Base-by-base conservation (phyloP, 2,113 vertebrate genomes). In the Corythornis vintsioides region DNA sequence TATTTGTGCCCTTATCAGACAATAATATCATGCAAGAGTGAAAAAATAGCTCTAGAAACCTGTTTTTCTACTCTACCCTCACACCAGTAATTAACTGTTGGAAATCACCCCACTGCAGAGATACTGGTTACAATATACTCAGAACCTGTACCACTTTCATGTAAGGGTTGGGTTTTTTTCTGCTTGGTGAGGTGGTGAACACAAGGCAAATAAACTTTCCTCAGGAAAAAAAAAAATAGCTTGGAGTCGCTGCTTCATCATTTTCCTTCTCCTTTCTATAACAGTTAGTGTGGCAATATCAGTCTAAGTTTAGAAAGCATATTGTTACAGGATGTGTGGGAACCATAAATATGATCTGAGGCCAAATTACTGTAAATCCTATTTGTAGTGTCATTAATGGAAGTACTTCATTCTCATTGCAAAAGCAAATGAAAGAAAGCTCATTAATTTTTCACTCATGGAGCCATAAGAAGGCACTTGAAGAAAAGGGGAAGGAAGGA, bases 361-460 rank as follows among this genome's bases (percentile, higher is more conserved):
- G 86, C 94, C 79, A 91, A 83, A 80, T 96, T 96, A 87, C 94
- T 86, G 89, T 94, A 96, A 96, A 93, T 89, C 56, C 74, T 95
- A 73, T 95, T 97, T 94, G 95, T 95, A 70, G 88, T 56, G 65
- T 90, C 67, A 61, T 94, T 97, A 97, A 95, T 96, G 77, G 63
- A 93, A 96, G 48, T 56, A 78, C 79, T 96, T 95, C 90, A 52
- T 94, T 94, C 77, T 94, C 20, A 1, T 94, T 79, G 74, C 76
- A 79, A 89, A 94, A 88, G 50, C 53, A 88, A 92, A 92, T 3
- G 1, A 83, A 91, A 67, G 71, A 47, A 90, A 29, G 38, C 4
- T 31, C 91, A 94, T 97, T 94, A 96, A 90, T 95, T 96, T 96
- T 96, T 94, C 74, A 88, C 79, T 88, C 15, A 1, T 82, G 78